Conservation (phyloP, 2,888 invertebrate species). For the Andrena marginata region DNA sequence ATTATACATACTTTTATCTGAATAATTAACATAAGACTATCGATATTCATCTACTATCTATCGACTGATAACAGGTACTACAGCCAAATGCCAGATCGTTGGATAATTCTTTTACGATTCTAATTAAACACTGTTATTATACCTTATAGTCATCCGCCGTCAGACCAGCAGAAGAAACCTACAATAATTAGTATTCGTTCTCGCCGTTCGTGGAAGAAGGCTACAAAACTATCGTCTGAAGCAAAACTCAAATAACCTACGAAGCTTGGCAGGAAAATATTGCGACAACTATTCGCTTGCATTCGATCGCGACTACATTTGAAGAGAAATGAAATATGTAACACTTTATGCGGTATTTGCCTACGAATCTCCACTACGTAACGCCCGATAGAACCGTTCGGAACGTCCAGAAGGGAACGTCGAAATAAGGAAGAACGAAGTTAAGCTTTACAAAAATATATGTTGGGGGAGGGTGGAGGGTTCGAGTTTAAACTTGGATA, state of each 20-base stretch:
- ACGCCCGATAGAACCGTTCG: too few relatives aligned
- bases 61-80: neutral
- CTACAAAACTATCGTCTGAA: neutral
- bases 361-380: neutral
- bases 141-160: constrained; percentile 55
- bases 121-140: constrained; percentile 33
- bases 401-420: neutral
- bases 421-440: too few relatives aligned
- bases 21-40: neutral
- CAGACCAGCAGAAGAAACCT: constrained; percentile 57
- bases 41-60: neutral
- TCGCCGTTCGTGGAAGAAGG: neutral
- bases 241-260: neutral
- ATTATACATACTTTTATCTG: neutral
- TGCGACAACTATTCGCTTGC: neutral
- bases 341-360: neutral
- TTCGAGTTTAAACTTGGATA: neutral
- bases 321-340: neutral
- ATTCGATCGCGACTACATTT: neutral
- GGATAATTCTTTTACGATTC: neutral
- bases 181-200: constrained; percentile 49
- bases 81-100: neutral
- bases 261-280: neutral
- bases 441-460: too few relatives aligned
- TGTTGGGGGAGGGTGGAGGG: neutral